phyloP scores from a whole-genome alignment of 2,888 invertebrate species.

The Oscheius sp. region DNA sequence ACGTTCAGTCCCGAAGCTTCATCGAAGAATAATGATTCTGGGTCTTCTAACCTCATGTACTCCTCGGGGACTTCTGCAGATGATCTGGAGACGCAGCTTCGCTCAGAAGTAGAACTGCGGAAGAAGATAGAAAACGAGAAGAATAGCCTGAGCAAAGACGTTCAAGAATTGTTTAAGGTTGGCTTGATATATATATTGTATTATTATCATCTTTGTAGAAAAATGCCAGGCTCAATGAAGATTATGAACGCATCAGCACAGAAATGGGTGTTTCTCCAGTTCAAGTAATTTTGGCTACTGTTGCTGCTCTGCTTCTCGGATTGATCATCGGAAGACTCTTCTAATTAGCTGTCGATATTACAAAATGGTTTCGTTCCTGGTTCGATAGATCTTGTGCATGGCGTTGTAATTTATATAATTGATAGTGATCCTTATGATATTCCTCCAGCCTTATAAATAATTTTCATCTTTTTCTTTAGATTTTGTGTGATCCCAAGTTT shows the following conservation, averaged over 20 bases:
- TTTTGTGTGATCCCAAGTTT: too few species aligned
- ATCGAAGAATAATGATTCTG: neutral
- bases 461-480: too few species aligned
- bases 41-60: too few species aligned
- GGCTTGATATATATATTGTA: neutral
- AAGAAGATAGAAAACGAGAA: slow-evolving; percentile 38
- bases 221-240: neutral
- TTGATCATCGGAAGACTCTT: neutral
- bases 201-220: neutral
- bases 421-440: too few species aligned
- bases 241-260: neutral
- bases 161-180: neutral
- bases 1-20: slow-evolving; percentile 1
- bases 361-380: too few species aligned
- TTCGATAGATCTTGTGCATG: neutral
- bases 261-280: neutral
- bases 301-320: neutral
- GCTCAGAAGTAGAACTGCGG: slow-evolving; percentile 3
- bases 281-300: neutral
- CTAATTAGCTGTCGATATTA: neutral
- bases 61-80: too few species aligned
- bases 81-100: slow-evolving; percentile 4
- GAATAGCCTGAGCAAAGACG: slow-evolving; percentile 1
- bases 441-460: too few species aligned
- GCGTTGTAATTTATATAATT: too few species aligned